Evolutionary conservation across 2,888 invertebrate genomes (phyloP).

Genomic region (Meiosimyza platycephala): DNA sequence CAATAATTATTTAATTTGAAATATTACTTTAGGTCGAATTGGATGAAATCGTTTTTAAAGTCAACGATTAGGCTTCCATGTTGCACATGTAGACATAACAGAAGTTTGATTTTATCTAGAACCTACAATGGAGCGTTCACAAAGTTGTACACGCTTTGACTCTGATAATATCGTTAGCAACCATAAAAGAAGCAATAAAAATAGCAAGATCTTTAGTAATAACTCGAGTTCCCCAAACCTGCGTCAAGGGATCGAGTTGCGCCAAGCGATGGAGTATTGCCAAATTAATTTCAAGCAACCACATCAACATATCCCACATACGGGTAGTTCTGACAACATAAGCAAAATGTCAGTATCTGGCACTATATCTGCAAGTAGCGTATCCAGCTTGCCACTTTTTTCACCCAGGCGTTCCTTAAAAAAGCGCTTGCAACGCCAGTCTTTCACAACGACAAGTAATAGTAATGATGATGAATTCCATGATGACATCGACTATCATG

Average conservation of each 20-base stretch:
- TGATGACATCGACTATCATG: conserved; percentile 52
- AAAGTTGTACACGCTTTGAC: conserved; percentile 31
- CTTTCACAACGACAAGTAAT: conserved; percentile 38
- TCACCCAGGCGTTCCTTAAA: conserved; percentile 45
- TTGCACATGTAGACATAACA: no score
- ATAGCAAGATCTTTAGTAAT: conserved; percentile 11
- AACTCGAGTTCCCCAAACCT: conserved; percentile 24
- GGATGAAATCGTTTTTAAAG: no score
- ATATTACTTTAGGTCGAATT: no score
- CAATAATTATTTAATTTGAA: no score
- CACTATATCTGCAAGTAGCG: conserved; percentile 6
- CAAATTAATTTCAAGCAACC: conserved; percentile 7
- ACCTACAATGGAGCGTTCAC: conserved; percentile 37
- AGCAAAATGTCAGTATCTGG: neutral
- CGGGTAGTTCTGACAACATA: neutral
- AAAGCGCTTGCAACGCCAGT: conserved; percentile 55
- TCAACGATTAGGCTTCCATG: no score
- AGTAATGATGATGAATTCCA: conserved; percentile 28
- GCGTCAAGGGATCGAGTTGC: conserved; percentile 23
- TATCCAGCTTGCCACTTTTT: neutral
- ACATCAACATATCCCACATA: conserved; percentile 16
- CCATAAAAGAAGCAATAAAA: conserved; percentile 8
- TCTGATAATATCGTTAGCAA: conserved; percentile 15
- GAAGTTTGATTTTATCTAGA: no score
- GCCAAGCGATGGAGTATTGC: conserved; percentile 1